Evolutionary conservation across 2,113 vertebrate genomes (phyloP).

Genomic region (Hemichromis elongatus): DNA sequence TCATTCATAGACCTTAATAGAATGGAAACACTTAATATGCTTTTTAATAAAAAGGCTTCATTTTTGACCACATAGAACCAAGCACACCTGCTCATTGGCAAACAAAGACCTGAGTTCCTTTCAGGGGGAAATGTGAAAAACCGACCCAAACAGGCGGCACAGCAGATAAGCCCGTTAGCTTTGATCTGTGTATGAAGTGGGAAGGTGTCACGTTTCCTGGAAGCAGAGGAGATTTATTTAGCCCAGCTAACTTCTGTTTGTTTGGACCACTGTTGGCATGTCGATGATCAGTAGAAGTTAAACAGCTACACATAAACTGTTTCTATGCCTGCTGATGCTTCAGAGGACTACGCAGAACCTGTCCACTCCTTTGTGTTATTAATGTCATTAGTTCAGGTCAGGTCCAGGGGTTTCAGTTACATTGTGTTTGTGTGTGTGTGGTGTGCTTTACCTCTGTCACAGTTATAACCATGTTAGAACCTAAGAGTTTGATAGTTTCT

Average conservation of each 20-base stretch:
- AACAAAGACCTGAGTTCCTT: not conserved
- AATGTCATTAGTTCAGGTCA: not conserved
- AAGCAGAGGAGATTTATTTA: constrained; percentile 4
- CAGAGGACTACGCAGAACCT: not conserved
- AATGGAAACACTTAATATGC: not conserved
- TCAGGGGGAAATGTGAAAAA: not conserved
- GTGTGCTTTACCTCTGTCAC: not conserved
- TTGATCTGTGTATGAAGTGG: constrained; percentile 7
- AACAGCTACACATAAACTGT: not conserved
- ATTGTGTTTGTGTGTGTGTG: not conserved
- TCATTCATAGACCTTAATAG: not conserved
- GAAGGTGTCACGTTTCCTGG: constrained; percentile 16
- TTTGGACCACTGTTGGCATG: not conserved
- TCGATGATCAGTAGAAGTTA: not conserved
- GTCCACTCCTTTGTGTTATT: not conserved
- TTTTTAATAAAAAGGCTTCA: not conserved
- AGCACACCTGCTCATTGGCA: not conserved
- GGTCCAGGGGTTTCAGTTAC: too few species aligned
- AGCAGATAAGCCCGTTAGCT: constrained; percentile 3
- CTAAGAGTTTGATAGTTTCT: not conserved
- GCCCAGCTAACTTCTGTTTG: not conserved
- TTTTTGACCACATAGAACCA: not conserved
- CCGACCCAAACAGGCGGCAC: not conserved
- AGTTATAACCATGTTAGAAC: not conserved
- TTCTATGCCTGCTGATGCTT: not conserved